phyloP scores from a whole-genome alignment of 37 sponge, comb jelly and placozoan species.

The Ephydatia muelleri region DNA sequence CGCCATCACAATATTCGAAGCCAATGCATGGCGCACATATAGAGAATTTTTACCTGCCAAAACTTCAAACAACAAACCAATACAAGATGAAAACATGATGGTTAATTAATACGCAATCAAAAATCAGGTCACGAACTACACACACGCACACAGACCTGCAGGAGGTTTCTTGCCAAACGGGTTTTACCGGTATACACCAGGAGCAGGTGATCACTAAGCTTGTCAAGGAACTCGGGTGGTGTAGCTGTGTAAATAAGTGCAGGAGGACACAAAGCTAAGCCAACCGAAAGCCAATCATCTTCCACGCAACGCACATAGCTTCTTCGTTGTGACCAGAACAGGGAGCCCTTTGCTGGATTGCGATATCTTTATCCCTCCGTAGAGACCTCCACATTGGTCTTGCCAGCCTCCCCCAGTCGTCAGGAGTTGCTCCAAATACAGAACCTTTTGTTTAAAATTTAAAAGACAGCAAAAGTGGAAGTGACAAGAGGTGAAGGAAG shows the following conservation, averaged over 20 bases:
- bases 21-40: too few relatives aligned
- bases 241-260: slow-evolving; percentile 5
- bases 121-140: neutral
- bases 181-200: slow-evolving; percentile 87
- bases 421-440: slow-evolving; percentile 83
- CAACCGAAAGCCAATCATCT: neutral
- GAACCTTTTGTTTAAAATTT: slow-evolving; percentile 32
- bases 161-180: slow-evolving; percentile 82
- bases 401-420: slow-evolving; percentile 94
- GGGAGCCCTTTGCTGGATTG: slow-evolving; percentile 47
- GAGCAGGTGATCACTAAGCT: slow-evolving; percentile 59
- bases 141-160: slow-evolving; percentile 51
- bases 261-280: neutral
- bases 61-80: neutral
- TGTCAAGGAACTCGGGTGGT: slow-evolving; percentile 40
- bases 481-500: neutral
- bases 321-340: slow-evolving; percentile 29
- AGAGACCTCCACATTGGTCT: slow-evolving; percentile 87
- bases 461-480: neutral
- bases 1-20: too few relatives aligned
- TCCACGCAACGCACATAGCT: neutral
- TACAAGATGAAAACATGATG: neutral
- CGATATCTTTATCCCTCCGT: slow-evolving; percentile 74
- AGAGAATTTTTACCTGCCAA: neutral
- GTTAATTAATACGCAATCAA: neutral